A percentile compares a stretch with the other conserved stretches of the same genome.
Conservation (phyloP, 2,797 vertebrate species). For the Alca torda region DNA sequence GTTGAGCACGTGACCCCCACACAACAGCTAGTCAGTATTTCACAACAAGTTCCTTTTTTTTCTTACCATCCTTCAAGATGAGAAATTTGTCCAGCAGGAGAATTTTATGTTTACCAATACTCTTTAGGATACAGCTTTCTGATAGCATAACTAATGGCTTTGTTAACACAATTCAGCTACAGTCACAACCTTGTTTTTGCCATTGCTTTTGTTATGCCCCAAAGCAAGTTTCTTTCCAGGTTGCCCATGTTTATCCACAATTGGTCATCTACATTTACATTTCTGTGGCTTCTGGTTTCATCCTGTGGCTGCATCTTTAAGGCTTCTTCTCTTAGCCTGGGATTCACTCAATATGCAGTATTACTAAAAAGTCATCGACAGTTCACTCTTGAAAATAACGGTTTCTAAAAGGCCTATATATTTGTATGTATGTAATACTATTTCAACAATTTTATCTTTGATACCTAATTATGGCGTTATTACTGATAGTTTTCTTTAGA, state of each 20-base stretch:
- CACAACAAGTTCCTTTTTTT: not conserved
- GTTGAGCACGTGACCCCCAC: not conserved
- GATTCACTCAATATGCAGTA: not conserved
- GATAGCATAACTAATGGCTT: not conserved
- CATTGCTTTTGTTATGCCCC: not conserved
- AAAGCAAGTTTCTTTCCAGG: not conserved
- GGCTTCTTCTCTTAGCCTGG: not conserved
- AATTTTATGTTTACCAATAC: not conserved
- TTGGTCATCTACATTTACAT: not conserved
- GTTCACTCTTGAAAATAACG: not conserved
- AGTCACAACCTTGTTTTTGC: not conserved
- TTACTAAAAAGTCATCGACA: not conserved
- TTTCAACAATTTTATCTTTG: not conserved
- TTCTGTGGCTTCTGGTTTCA: not conserved
- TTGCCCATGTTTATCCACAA: not conserved
- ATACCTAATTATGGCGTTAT: not conserved
- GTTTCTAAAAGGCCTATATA: not conserved
- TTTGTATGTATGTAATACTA: not conserved
- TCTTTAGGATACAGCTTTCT: not conserved
- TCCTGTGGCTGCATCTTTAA: not conserved
- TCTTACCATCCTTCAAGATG: not conserved
- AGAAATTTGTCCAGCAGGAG: not conserved
- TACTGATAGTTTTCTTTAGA: not conserved
- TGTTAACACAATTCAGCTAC: not conserved
- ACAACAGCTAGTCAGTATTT: not conserved